Conservation (phyloP, 2,888 invertebrate species). For the Nomada lathburiana region DNA sequence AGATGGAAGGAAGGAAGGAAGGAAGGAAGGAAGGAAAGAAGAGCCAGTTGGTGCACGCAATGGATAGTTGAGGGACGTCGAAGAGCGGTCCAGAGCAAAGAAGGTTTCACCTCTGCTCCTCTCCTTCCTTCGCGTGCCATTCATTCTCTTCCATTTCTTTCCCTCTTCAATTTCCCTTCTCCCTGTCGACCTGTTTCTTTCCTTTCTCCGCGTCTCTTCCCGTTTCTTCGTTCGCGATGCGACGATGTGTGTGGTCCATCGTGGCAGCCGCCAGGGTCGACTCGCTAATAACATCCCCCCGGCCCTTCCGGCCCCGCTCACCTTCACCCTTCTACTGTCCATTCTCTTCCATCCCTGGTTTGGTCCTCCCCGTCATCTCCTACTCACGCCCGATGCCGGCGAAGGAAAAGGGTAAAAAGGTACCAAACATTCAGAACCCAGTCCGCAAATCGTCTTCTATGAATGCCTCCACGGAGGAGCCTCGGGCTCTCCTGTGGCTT, state of each 20-base stretch:
- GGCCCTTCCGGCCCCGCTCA: conserved; percentile 57
- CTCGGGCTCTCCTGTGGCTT: conserved; percentile 54
- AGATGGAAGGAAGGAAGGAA: conserved; percentile 46
- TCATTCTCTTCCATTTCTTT: conserved; percentile 33
- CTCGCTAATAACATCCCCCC: conserved; percentile 81
- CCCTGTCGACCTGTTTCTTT: conserved; percentile 39
- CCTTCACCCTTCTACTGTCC: conserved; percentile 39
- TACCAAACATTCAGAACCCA: conserved; percentile 74
- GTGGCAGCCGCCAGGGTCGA: conserved; percentile 81
- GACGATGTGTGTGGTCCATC: conserved; percentile 81
- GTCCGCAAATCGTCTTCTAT: conserved; percentile 78
- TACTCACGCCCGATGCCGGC: conserved; percentile 58
- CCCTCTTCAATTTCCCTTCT: conserved; percentile 45
- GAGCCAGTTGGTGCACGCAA: conserved; percentile 54
- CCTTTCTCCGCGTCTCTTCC: conserved; percentile 54
- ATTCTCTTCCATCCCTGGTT: conserved; percentile 51
- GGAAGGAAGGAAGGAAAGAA: conserved; percentile 14
- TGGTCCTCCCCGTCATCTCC: conserved; percentile 48
- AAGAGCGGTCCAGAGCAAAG: conserved; percentile 37
- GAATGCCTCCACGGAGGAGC: conserved; percentile 72
- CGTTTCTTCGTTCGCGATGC: conserved; percentile 66
- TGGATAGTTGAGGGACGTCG: conserved; percentile 40
- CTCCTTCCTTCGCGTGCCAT: not conserved
- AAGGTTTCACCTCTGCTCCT: conserved; percentile 22
- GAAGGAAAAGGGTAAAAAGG: conserved; percentile 76